phyloP scores from a whole-genome alignment of 2,888 invertebrate species.

The Scotopteryx bipunctaria region DNA sequence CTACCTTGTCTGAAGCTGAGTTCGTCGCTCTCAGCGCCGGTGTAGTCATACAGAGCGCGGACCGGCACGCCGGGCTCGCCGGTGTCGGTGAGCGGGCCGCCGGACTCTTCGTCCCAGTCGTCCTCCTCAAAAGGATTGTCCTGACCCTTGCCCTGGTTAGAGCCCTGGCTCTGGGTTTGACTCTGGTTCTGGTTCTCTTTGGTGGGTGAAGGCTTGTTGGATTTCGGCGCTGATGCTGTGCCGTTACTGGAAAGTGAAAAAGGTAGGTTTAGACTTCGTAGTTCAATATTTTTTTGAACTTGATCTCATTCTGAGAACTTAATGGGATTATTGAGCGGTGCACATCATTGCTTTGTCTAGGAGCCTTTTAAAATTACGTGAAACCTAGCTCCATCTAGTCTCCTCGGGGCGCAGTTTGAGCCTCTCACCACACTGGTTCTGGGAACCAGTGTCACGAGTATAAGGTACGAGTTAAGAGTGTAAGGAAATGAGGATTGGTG shows the following conservation, averaged over 20 bases:
- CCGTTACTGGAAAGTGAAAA: slow-evolving; percentile 64
- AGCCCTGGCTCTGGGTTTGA: slow-evolving; percentile 6
- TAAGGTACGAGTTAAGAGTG: too few species aligned
- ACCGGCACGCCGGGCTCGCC: slow-evolving; percentile 98
- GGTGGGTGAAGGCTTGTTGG: slow-evolving; percentile 66
- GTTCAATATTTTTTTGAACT: too few species aligned
- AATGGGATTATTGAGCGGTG: too few species aligned
- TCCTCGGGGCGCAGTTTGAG: too few species aligned
- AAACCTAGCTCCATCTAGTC: too few species aligned
- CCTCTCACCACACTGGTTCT: too few species aligned
- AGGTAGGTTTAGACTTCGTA: neutral
- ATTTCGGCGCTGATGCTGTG: slow-evolving; percentile 67
- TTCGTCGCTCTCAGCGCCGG: slow-evolving; percentile 98
- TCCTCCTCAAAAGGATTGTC: slow-evolving; percentile 94
- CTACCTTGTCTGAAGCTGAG: slow-evolving; percentile 97
- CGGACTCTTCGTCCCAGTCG: slow-evolving; percentile 92
- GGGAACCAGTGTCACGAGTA: too few species aligned
- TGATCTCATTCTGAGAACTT: too few species aligned
- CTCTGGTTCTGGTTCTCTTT: slow-evolving; percentile 48
- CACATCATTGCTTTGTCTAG: too few species aligned
- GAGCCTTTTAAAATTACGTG: too few species aligned
- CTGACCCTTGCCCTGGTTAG: slow-evolving; percentile 66
- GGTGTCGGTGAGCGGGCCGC: slow-evolving; percentile 93
- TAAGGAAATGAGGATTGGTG: too few species aligned
- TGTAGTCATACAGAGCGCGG: slow-evolving; percentile 97